Evolutionary conservation across 2,797 vertebrate genomes (phyloP), one percentile per base, ranked within the genome.

Genomic region (Tarsius wallacei): DNA sequence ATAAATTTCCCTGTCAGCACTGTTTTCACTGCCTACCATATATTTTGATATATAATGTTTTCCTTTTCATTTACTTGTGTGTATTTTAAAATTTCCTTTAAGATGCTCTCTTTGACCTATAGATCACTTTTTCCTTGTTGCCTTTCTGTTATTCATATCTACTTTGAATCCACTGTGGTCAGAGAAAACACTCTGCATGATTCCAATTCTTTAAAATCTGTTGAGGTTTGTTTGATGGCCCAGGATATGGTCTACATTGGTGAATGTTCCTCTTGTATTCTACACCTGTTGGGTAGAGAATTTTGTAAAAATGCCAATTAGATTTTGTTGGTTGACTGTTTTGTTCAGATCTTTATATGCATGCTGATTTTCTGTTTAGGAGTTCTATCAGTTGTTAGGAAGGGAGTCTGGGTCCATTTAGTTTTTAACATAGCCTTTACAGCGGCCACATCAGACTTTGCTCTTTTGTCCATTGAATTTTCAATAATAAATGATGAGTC

Each of bases 351-450:
- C 57, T 95, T 47, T 22, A n/a, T 10, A 78, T 36, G 47, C 9
- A 68, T 91, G 59, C 11, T 64, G n/a, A 90, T 80, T 91, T 92
- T 87, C 80, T 93, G 22, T 51, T 47, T 51, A 61, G 24, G 16
- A 47, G 22, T 70, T 90, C 63, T 61, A 74, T 47, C 49, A 51
- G 28, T 10, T 77, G 77, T 61, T 95, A 73, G 80, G 64, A 90
- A 80, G 16, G 16, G 5, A 66, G 68, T 26, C 28, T 36, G n/a
- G 57, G 6, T 85, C 47, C 22, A 36, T 7, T 95, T 73, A 85
- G n/a, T 94, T 91, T 83, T 87, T 82, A 78, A 85, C 26, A 64
- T 76, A 90, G 51, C 15, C 91, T 86, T 73, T 55, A 12, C 16
- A 55, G 11, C 31, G 1, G 61, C 31, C 14, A 78, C 28, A 83